Evolutionary conservation across 2,797 vertebrate species (phyloP), one percentile per base, ranked within the genome.

Genomic region (Danio albolineatus): DNA sequence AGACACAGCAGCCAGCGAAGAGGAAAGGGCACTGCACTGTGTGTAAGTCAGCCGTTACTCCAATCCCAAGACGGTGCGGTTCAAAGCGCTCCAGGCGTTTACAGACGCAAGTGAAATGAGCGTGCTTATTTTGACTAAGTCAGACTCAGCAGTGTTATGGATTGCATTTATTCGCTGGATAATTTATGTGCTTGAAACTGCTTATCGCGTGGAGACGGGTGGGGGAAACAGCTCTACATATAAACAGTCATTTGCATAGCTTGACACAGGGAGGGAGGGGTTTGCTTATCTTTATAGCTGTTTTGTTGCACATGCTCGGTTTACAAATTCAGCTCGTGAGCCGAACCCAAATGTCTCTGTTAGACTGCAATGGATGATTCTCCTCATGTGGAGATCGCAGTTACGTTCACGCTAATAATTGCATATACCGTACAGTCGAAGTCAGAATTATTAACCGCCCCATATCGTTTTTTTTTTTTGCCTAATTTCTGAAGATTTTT

Each of bases 1-100:
- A 89, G 86, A 87, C 89, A 88, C 87, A 88, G 85, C 86, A 90
- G 89, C 83, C 85, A 88, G 91, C 88, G 90, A 86, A 89, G 90
- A 90, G 87, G 80, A 87, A 81, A 76, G 91, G 90, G 91, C 78
- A 64, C 39, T 36, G 56, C 43, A 53, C 74, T 81, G 60, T 78
- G 54, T 76, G 59, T 78, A 51, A 46, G 73, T 65, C 74, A 84
- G 82, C 59, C 49, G 38, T 78, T 67, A 60, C 75, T 53, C 13
- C 10, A 60, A 39, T 82, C 81, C 75, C 81, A 73, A 57, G 75
- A 73, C 51, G 28, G 69, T 46, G 56, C 14, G 19, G 56, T 78
- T 73, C 75, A 82, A 14, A 66, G 44, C n/a, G 36, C 73, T 62
- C 10, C 10, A 72, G 59, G 77, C 59, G 4, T 38, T 72, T 54